Conservation (phyloP, 92 coral and sea anemone species). For the Phenganax marumi region DNA sequence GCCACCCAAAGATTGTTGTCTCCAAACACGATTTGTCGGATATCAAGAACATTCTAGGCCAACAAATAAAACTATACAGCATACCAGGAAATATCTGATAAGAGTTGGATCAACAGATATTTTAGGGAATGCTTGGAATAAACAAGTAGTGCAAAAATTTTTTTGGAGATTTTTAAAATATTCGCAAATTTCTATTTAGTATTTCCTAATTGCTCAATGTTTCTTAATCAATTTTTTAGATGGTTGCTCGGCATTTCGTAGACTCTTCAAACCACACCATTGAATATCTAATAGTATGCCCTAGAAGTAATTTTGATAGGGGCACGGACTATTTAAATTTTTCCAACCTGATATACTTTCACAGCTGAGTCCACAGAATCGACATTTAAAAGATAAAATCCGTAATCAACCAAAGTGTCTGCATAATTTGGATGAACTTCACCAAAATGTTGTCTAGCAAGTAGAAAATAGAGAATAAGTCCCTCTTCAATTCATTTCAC, state of each 20-base stretch:
- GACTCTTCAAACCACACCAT: too few species aligned
- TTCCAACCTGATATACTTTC: conserved; percentile 78
- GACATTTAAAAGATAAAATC: conserved; percentile 88
- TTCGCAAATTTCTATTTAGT: too few species aligned
- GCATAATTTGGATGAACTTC: conserved; percentile 92
- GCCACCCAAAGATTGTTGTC: conserved; percentile 81
- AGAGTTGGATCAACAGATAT: background rate
- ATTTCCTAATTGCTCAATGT: too few species aligned
- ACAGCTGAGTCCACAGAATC: conserved; percentile 90
- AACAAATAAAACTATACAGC: background rate
- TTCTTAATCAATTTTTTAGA: too few species aligned
- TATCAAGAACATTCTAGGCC: conserved; percentile 70
- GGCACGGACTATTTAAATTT: background rate
- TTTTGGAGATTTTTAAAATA: too few species aligned
- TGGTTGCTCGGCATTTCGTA: too few species aligned
- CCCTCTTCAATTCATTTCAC: background rate
- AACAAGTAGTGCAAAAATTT: background rate
- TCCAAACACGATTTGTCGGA: conserved; percentile 76
- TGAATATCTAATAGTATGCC: too few species aligned
- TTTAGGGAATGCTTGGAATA: background rate
- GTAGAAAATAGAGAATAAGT: background rate
- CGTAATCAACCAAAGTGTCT: conserved; percentile 83
- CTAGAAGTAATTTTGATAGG: background rate
- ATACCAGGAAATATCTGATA: background rate
- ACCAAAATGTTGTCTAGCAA: conserved; percentile 79